phyloP scores from a whole-genome alignment of 2,113 vertebrate species.

The Psilopogon haemacephalus region DNA sequence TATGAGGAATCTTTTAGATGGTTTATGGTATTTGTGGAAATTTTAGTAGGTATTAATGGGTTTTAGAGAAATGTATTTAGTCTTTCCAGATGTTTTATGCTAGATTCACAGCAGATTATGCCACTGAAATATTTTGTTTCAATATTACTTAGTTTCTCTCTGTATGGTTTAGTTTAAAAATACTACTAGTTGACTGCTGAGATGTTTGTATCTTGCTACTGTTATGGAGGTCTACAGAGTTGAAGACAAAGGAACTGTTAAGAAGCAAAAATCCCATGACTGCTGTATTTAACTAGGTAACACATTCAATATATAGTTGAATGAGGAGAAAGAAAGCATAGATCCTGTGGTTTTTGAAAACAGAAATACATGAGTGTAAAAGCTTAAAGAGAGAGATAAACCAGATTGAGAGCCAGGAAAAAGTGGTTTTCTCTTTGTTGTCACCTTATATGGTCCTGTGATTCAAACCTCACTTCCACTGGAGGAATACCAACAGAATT shows the following conservation, averaged over 20 bases:
- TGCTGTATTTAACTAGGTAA: not conserved
- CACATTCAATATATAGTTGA: not conserved
- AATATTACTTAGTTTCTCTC: not conserved
- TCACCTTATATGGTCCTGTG: not conserved
- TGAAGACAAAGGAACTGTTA: not conserved
- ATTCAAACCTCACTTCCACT: slow-evolving; percentile 27
- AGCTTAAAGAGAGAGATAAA: not conserved
- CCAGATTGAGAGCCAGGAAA: not conserved
- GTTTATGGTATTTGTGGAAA: not conserved
- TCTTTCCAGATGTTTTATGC: not conserved
- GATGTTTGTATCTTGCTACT: not conserved
- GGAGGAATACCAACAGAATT: slow-evolving; percentile 30
- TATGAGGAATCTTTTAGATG: not conserved
- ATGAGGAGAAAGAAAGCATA: not conserved
- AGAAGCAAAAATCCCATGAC: not conserved
- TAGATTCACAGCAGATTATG: slow-evolving; percentile 7
- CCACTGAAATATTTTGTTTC: not conserved
- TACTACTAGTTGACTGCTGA: not conserved
- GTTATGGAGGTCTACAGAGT: not conserved
- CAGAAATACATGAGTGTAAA: not conserved
- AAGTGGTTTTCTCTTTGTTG: not conserved
- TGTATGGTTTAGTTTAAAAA: not conserved
- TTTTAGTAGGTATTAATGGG: not conserved
- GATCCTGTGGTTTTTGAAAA: not conserved
- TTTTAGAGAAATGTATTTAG: not conserved